Percentiles rank a stretch among this genome's conserved stretches.
Conservation (phyloP, 1,140 invertebrate species). For the Ceratina australensis region DNA sequence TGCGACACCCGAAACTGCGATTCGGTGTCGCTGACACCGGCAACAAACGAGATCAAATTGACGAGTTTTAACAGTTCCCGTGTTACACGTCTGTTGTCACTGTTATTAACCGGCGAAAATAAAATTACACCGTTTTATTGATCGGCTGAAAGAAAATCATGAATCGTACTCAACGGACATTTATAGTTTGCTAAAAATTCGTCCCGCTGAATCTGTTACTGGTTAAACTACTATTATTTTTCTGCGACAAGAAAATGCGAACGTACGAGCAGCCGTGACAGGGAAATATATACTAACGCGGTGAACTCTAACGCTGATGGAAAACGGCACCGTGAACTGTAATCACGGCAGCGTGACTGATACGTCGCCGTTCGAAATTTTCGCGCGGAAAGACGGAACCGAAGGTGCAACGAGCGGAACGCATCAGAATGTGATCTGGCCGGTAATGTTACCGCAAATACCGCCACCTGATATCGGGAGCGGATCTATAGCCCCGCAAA, state of each 20-base stretch:
- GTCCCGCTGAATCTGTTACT: no score
- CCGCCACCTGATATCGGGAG: slow-evolving; percentile 8
- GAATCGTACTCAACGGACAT: no score
- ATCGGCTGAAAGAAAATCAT: no score
- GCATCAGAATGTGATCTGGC: slow-evolving; percentile 1
- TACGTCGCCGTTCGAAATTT: slow-evolving; percentile 6
- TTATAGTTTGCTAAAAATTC: no score
- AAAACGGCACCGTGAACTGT: neutral
- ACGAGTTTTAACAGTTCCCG: slow-evolving; percentile 26
- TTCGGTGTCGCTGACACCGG: slow-evolving; percentile 35
- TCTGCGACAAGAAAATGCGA: no score
- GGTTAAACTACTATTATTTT: no score
- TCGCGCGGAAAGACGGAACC: neutral
- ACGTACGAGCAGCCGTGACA: neutral
- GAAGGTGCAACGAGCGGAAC: slow-evolving; percentile 1
- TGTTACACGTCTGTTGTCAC: neutral
- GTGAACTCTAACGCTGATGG: neutral
- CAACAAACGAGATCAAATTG: neutral
- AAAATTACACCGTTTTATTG: no score
- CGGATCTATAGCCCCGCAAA: slow-evolving; percentile 8
- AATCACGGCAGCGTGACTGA: slow-evolving; percentile 1
- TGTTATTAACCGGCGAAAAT: no score
- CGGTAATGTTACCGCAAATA: slow-evolving; percentile 24
- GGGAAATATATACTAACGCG: neutral
- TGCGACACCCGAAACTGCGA: slow-evolving; percentile 36